Percentiles rank a stretch among this genome's conserved stretches.
Evolutionary conservation across 2,113 vertebrate genomes (phyloP).

Genomic region (Ceratotherium simum): DNA sequence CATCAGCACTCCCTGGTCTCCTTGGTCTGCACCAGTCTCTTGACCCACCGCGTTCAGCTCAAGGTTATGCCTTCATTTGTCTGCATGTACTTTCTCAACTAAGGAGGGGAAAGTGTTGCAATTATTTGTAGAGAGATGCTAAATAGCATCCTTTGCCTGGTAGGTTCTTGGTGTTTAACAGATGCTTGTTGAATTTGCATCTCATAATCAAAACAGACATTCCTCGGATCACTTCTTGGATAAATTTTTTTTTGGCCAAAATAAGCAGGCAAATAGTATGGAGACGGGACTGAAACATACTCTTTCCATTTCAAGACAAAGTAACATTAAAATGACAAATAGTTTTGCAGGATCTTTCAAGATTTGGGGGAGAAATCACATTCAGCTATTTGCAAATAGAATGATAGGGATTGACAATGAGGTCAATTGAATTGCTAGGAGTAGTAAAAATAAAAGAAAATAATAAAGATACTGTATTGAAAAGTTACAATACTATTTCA

Average conservation of each 20-base stretch:
- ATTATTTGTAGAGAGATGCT: neutral
- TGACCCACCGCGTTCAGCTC: accelerated
- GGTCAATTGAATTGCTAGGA: neutral
- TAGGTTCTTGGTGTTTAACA: neutral
- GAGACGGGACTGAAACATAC: neutral
- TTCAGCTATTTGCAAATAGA: conserved; percentile 11
- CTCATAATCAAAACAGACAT: neutral
- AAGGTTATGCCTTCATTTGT: neutral
- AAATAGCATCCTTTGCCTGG: neutral
- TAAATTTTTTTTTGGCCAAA: neutral
- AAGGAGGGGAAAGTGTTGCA: neutral
- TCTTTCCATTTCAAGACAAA: neutral
- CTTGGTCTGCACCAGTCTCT: neutral
- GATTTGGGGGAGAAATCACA: neutral
- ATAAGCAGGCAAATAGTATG: neutral
- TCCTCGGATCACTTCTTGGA: no score
- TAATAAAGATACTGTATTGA: neutral
- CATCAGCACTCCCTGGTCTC: accelerated
- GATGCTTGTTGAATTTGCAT: neutral
- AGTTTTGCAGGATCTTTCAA: neutral
- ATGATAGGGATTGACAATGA: neutral
- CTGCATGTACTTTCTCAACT: neutral
- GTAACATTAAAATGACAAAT: neutral
- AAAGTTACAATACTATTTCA: neutral
- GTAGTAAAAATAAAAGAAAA: conserved; percentile 43